Evolutionary conservation across 2,888 invertebrate species (phyloP).

Genomic region (Cryptus armator): DNA sequence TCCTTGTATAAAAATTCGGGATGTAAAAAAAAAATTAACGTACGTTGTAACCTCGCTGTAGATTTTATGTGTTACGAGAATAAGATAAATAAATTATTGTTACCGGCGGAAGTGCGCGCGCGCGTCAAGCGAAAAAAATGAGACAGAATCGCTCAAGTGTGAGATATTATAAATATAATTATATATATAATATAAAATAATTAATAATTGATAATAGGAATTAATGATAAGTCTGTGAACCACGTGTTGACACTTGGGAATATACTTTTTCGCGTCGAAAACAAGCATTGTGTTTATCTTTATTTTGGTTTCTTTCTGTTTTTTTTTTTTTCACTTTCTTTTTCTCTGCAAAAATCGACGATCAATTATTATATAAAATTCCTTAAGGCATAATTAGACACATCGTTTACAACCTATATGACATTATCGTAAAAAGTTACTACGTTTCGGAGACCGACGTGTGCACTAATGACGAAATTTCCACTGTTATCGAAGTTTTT

Average conservation of each 20-base stretch:
- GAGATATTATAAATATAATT: background rate
- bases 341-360: constrained; percentile 53
- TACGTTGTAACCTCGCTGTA: constrained; percentile 49
- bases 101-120: constrained; percentile 41
- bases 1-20: constrained; percentile 47
- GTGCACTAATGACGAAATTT: constrained; percentile 36
- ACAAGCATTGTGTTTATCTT: constrained; percentile 49
- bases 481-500: background rate
- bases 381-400: constrained; percentile 65
- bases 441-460: constrained; percentile 18
- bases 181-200: constrained; percentile 8
- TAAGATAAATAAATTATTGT: constrained; percentile 66
- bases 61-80: constrained; percentile 57
- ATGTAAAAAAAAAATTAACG: constrained; percentile 55
- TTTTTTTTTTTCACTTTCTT: constrained; percentile 46
- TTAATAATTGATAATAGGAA: constrained; percentile 36
- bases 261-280: constrained; percentile 58
- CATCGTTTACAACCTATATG: constrained; percentile 55
- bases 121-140: constrained; percentile 9
- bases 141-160: constrained; percentile 40
- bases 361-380: constrained; percentile 58
- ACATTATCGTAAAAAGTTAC: constrained; percentile 50
- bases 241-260: constrained; percentile 56
- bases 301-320: constrained; percentile 54
- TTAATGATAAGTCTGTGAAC: constrained; percentile 37